Percentiles rank a stretch among this genome's conserved stretches.
These are phyloP conservation scores for Lobophora halterata DNA, from an alignment of 2,888 invertebrate species.

Conservation along the genomic window DNA sequence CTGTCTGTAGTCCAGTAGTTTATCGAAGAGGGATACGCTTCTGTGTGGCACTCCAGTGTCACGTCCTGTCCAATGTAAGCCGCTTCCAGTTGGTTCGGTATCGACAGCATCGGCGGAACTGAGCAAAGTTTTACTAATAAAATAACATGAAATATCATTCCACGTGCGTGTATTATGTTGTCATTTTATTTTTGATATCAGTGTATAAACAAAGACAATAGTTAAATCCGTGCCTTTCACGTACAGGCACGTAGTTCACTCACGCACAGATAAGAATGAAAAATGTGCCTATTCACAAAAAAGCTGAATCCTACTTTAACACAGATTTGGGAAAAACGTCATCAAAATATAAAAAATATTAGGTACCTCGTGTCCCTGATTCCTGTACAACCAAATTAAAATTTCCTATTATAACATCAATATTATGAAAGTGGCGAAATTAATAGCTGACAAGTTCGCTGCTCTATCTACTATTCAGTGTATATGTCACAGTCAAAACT, in stretches of 20 bases:
- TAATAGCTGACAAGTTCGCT: too few relatives aligned
- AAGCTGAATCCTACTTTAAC: too few relatives aligned
- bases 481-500: too few relatives aligned
- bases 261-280: constrained; percentile 46
- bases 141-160: constrained; percentile 28
- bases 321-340: too few relatives aligned
- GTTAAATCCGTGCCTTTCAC: constrained; percentile 45
- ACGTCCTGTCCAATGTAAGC: constrained; percentile 94
- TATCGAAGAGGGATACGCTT: constrained; percentile 95
- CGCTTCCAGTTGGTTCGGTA: constrained; percentile 95
- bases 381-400: too few relatives aligned
- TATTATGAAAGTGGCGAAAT: too few relatives aligned
- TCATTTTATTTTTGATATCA: constrained; percentile 30
- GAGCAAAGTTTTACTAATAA: constrained; percentile 33
- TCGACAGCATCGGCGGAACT: constrained; percentile 97
- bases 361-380: too few relatives aligned
- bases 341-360: too few relatives aligned
- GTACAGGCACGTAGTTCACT: constrained; percentile 42
- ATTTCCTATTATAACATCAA: too few relatives aligned
- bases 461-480: too few relatives aligned
- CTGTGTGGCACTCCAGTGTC: constrained; percentile 93
- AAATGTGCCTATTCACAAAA: constrained; percentile 45
- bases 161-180: constrained; percentile 19
- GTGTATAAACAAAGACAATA: constrained; percentile 37
- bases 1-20: constrained; percentile 97